Evolutionary conservation across 64 coral and sea anemone genomes (phyloP).

Genomic region (Dendrophyllia cribrosa): DNA sequence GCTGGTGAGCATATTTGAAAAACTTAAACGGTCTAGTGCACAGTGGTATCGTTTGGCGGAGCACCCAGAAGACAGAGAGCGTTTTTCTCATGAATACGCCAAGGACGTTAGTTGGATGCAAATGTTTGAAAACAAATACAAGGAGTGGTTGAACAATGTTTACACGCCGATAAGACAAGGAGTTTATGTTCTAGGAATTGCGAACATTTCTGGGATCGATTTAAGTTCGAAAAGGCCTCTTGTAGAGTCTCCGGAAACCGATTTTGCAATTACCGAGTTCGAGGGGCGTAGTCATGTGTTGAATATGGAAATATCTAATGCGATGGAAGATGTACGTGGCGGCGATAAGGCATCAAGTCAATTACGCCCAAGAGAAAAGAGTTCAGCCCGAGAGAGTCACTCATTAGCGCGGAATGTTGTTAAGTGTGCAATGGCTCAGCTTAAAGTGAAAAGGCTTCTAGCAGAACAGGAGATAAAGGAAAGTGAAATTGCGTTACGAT

Average conservation of each 20-base stretch:
- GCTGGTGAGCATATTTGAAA: not conserved
- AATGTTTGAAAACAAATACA: too few relatives aligned
- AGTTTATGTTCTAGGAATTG: not conserved
- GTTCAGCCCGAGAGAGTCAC: not conserved
- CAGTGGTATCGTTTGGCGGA: too few relatives aligned
- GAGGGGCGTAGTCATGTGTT: not conserved
- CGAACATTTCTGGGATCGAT: not conserved
- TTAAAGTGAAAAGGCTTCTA: constrained; percentile 14
- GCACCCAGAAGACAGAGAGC: too few relatives aligned
- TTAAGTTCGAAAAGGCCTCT: not conserved
- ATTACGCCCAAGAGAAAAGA: not conserved
- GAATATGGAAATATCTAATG: not conserved
- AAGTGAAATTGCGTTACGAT: not conserved
- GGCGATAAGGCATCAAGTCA: not conserved
- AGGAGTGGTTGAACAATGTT: not conserved
- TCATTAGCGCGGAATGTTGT: not conserved
- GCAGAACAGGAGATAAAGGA: constrained; percentile 11
- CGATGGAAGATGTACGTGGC: not conserved
- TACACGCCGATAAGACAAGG: not conserved
- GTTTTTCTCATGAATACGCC: not conserved
- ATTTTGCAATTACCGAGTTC: not conserved
- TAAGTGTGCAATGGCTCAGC: constrained; percentile 20
- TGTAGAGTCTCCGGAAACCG: not conserved
- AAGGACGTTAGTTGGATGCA: not conserved
- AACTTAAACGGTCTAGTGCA: too few relatives aligned